These are phyloP conservation scores for Menidia beryllina DNA, from an alignment of 2,113 vertebrate species.

Conservation along the genomic window DNA sequence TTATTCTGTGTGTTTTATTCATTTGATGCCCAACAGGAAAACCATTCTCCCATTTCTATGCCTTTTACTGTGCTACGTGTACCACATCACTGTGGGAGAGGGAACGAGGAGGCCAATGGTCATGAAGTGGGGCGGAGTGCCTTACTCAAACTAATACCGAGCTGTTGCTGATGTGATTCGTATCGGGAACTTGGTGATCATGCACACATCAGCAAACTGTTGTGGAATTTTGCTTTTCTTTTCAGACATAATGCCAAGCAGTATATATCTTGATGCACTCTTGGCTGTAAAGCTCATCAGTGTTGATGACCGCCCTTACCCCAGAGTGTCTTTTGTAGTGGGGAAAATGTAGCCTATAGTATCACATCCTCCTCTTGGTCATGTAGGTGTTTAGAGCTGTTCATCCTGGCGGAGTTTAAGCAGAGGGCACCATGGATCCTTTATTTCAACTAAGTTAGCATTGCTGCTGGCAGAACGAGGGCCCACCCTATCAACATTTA, in stretches of 20 bases:
- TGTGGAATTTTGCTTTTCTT: constrained; percentile 35
- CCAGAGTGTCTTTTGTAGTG: constrained; percentile 38
- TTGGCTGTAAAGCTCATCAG: constrained; percentile 47
- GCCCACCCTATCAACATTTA: constrained; percentile 9
- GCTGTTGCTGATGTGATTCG: constrained; percentile 56
- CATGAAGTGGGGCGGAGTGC: constrained; percentile 76
- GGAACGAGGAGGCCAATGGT: constrained; percentile 56
- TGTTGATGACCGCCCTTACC: constrained; percentile 55
- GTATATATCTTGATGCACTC: constrained; percentile 66
- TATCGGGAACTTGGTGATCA: constrained; percentile 49
- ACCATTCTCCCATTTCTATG: constrained; percentile 73
- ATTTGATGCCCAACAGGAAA: constrained; percentile 63
- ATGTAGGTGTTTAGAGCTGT: constrained; percentile 22
- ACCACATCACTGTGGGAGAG: constrained; percentile 84
- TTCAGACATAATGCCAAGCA: constrained; percentile 47
- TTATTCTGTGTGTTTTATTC: constrained; percentile 64
- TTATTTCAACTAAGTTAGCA: constrained; percentile 27
- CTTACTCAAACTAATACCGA: constrained; percentile 79
- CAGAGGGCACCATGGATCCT: constrained; percentile 37
- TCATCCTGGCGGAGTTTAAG: constrained; percentile 33
- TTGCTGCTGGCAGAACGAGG: neutral
- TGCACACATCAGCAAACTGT: constrained; percentile 59
- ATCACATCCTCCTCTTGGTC: constrained; percentile 52
- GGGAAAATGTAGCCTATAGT: constrained; percentile 69
- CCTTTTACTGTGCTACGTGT: constrained; percentile 83